Percentiles rank a stretch among this genome's conserved stretches.
Conservation (phyloP, 2,113 vertebrate species). For the Saccopteryx bilineata region DNA sequence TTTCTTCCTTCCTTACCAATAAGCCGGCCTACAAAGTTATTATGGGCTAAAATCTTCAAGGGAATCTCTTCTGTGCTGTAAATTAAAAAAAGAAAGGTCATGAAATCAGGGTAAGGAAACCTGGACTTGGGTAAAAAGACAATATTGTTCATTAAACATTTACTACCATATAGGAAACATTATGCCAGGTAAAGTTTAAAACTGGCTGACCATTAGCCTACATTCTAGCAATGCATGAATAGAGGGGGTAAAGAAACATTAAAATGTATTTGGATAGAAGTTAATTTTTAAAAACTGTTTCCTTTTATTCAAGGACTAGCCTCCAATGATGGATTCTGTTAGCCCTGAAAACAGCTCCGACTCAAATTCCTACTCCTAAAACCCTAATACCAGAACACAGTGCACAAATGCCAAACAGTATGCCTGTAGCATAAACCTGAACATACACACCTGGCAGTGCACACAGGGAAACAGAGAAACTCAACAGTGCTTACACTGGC, state of each 20-base stretch:
- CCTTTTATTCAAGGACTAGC: slow-evolving; percentile 32
- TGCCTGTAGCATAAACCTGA: not conserved
- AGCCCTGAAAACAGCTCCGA: slow-evolving; percentile 19
- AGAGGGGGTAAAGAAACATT: not conserved
- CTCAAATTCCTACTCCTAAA: slow-evolving; percentile 26
- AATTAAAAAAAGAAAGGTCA: slow-evolving; percentile 43
- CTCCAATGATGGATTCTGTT: not conserved
- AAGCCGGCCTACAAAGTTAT: slow-evolving; percentile 98
- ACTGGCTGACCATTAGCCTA: not conserved
- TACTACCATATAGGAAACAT: not conserved
- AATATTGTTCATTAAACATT: slow-evolving; percentile 49
- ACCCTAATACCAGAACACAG: not conserved
- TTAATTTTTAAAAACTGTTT: slow-evolving; percentile 50
- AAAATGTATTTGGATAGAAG: not conserved
- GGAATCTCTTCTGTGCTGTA: slow-evolving; percentile 98
- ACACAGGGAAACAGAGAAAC: not conserved
- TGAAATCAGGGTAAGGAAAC: slow-evolving; percentile 2
- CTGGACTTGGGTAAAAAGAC: slow-evolving; percentile 15
- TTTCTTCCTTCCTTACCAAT: slow-evolving; percentile 99
- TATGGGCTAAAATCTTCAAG: slow-evolving; percentile 98
- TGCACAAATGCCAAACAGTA: not conserved
- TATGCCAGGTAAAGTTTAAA: not conserved
- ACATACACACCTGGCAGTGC: not conserved
- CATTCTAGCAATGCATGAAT: not conserved
- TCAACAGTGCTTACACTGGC: not conserved